Evolutionary conservation across 2,888 invertebrate species (phyloP), one percentile per base, ranked within the genome.

Genomic region (Leptogaster cylindrica): DNA sequence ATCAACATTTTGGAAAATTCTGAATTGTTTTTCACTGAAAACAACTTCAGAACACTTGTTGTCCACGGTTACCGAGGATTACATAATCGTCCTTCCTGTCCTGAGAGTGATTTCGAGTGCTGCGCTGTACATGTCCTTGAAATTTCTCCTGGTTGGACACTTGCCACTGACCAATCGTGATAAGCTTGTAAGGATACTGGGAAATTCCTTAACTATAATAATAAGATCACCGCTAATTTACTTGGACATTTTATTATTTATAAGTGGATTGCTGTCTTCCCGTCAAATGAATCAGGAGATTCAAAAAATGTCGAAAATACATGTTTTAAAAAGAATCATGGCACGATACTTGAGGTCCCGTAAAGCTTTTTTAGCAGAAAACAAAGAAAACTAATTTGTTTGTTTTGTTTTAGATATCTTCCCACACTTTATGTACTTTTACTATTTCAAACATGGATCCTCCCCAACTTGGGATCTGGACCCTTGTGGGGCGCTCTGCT

Each of bases 401-500:
- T 68, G 41, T n/a, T n/a, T n/a, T n/a, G n/a, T n/a, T n/a, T n/a
- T n/a, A 88, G 89, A 75, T 82, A 88, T 72, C 84, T 88, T 1
- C 89, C 89, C 33, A 86, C 88, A 0, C 75, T 89, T 1, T 74
- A 87, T 44, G 86, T 86, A 0, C 82, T 88, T 58, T 80, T 89
- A 1, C 81, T 88, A 51, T 88, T 88, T 80, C 89, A 89, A 76
- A 88, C 88, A 0, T 88, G 84, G 78, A 77, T 89, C 12, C 85
- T 88, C 82, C 88, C 89, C 66, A 84, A 87, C 69, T 73, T 86
- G 3, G 87, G 88, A 6, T 78, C 82, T 0, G 89, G 89, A 0
- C 89, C 89, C 0, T 84, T 87, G 76, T 89, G 89, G 89, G 86
- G 86, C 2, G 83, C 83, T 16, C 77, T 87, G 23, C 83, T 89